phyloP scores from a whole-genome alignment of 2,113 vertebrate species.

The Epinephelus fuscoguttatus region DNA sequence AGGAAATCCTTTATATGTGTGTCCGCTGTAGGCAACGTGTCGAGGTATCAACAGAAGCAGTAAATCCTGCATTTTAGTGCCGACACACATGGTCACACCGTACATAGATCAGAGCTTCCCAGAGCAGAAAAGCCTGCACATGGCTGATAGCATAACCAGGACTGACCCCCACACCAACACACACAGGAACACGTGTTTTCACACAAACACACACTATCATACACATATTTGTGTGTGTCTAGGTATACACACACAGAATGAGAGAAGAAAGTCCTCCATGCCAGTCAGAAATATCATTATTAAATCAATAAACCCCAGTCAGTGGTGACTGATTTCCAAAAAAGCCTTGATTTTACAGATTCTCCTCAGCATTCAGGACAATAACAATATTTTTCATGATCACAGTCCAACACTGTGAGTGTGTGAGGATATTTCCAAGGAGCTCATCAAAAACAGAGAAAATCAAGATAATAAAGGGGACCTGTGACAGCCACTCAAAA shows the following conservation, averaged over 20 bases:
- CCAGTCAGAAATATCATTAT: neutral
- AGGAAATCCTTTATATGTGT: slow-evolving; percentile 39
- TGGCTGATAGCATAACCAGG: slow-evolving; percentile 44
- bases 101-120: slow-evolving; percentile 56
- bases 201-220: neutral
- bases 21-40: slow-evolving; percentile 20
- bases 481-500: slow-evolving; percentile 22
- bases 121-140: slow-evolving; percentile 59
- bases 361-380: slow-evolving; percentile 3
- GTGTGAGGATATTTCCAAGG: slow-evolving; percentile 13
- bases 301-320: slow-evolving; percentile 4
- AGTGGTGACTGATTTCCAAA: neutral
- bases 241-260: neutral
- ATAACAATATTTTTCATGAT: slow-evolving; percentile 10
- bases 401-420: neutral
- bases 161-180: slow-evolving; percentile 7
- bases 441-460: slow-evolving; percentile 22
- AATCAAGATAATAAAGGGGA: slow-evolving; percentile 26
- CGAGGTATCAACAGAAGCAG: slow-evolving; percentile 29
- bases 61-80: slow-evolving; percentile 69
- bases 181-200: slow-evolving; percentile 5
- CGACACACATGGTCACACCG: slow-evolving; percentile 54
- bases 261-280: neutral
- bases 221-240: neutral
- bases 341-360: neutral